Percentiles rank a stretch among this genome's conserved stretches.
Evolutionary conservation across 2,113 vertebrate species (phyloP).

Genomic region (Zosterops hypoxanthus): DNA sequence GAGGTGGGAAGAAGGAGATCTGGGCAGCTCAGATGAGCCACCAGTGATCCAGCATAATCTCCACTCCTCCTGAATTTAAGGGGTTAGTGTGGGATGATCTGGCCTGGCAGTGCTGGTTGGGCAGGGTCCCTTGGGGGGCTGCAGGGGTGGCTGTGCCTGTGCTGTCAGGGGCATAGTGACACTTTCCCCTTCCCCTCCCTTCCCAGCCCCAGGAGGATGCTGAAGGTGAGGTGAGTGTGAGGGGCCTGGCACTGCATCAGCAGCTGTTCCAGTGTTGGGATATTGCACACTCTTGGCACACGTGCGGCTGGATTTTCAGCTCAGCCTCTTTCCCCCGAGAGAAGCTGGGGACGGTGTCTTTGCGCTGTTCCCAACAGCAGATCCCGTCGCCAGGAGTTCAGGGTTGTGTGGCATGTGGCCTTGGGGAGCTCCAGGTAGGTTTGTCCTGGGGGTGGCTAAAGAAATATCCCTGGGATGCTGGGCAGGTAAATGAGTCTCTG

Average conservation of each 20-base stretch:
- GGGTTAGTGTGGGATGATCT: neutral
- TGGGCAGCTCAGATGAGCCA: accelerated
- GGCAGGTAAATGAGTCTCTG: neutral
- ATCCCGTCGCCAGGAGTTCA: accelerated
- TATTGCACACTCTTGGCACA: accelerated
- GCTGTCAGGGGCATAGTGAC: accelerated
- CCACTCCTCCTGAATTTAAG: neutral
- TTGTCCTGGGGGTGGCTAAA: neutral
- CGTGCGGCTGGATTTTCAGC: accelerated
- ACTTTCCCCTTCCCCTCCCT: neutral
- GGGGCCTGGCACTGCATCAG: accelerated
- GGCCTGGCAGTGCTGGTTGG: neutral
- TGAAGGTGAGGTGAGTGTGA: accelerated
- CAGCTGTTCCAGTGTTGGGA: neutral
- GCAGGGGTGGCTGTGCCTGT: neutral
- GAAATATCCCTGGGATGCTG: neutral
- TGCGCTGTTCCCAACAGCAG: accelerated
- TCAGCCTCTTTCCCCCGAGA: neutral
- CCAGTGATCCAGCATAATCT: neutral
- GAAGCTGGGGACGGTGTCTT: neutral
- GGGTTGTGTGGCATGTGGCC: neutral
- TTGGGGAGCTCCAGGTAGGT: neutral
- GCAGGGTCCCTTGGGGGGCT: neutral
- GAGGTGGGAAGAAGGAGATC: neutral
- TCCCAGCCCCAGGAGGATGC: neutral